Conservation (phyloP, 2,888 invertebrate genomes). For the Prosopocoilus inquinatus region DNA sequence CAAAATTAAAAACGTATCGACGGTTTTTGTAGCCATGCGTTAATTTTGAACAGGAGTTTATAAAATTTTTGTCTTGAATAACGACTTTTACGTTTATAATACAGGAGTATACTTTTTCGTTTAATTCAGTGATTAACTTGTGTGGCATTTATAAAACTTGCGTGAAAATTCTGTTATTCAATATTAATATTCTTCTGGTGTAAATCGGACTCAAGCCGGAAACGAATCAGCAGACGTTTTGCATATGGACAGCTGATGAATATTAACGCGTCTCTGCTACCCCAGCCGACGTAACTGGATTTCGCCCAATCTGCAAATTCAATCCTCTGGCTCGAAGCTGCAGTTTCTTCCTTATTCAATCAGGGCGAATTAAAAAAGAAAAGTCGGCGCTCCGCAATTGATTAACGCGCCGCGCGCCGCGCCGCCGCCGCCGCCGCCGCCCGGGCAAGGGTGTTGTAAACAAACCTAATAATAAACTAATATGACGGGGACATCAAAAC, state of each 20-base stretch:
- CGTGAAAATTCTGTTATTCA: too few species aligned
- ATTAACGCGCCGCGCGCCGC: not conserved
- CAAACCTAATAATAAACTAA: constrained; percentile 32
- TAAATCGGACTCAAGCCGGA: constrained; percentile 35
- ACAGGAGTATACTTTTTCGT: too few species aligned
- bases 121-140: too few species aligned
- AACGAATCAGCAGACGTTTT: constrained; percentile 51
- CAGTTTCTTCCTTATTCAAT: constrained; percentile 1
- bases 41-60: too few species aligned
- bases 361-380: not conserved
- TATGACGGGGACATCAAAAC: constrained; percentile 36
- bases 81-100: too few species aligned
- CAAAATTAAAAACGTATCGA: too few species aligned
- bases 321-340: constrained; percentile 14
- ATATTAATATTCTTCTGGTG: constrained; percentile 13
- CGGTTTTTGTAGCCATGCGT: too few species aligned
- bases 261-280: constrained; percentile 43
- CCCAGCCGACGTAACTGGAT: constrained; percentile 29
- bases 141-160: too few species aligned
- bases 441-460: not conserved
- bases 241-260: constrained; percentile 50
- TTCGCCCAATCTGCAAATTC: constrained; percentile 34
- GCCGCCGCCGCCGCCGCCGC: too few species aligned
- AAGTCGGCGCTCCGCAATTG: not conserved
- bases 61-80: too few species aligned